Base-by-base conservation (phyloP, 1,140 invertebrate genomes). In the Euura lappo region DNA sequence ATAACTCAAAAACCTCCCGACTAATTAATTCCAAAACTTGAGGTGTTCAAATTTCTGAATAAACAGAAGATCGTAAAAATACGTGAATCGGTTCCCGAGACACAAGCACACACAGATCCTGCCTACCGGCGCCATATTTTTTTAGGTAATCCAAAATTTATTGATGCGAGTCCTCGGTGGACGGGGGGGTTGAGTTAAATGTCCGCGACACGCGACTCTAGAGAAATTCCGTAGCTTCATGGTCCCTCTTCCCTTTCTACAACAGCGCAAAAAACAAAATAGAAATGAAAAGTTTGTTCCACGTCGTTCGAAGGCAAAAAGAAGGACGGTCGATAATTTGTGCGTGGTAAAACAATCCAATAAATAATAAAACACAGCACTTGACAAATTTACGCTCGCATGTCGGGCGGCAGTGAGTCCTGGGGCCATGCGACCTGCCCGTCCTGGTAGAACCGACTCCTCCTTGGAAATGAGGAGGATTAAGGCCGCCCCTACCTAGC, bases 341-440 rank as follows among this genome's bases (percentile, higher is more conserved):
- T 44, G 66, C 69, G 13, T 47, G 69, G n/a, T 70, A 80, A 81
- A 77, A 83, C 82, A 81, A 83, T 83, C 81, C 80, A 76, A 83
- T 83, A 83, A 83, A 83, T 83, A 77, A 83, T 78, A 76, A 76
- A 11, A n/a, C 51, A 3, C 51, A 28, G 68, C 72, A 72, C 68
- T 44, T 73, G 80, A 83, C 81, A 81, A 78, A 75, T 81, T 83
- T 83, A 83, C 81, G 77, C 77, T 83, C 76, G 81, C 81, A 80
- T 82, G 81, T 71, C 42, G 71, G 51, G 60, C 13, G 51, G 72
- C 75, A 80, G 80, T 82, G 76, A 77, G 79, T 28, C 80, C 74
- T 73, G 65, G 42, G 42, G 51, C 51, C 51, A 28, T 28, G 6
- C 51, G 44, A 45, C 68, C 71, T 13, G 70, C 47, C 43, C 6